These are phyloP conservation scores for Pteropus rufus DNA, from an alignment of 2,797 vertebrate genomes.

Conservation along the genomic window DNA sequence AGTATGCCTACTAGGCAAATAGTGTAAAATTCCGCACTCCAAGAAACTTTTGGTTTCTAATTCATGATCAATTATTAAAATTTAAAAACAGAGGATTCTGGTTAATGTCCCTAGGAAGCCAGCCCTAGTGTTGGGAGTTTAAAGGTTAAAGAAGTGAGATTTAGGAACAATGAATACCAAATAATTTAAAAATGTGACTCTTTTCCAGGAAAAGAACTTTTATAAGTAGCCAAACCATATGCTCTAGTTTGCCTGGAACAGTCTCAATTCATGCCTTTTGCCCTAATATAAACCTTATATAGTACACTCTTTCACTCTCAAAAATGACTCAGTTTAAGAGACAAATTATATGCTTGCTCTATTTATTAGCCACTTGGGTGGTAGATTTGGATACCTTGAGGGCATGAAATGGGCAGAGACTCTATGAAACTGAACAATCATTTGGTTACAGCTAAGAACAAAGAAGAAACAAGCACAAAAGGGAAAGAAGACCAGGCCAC, in stretches of 20 bases:
- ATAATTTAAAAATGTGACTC: background rate
- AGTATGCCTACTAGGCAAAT: background rate
- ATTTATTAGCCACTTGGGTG: background rate
- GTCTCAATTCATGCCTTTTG: background rate
- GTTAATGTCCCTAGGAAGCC: background rate
- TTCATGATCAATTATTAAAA: background rate
- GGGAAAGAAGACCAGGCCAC: background rate
- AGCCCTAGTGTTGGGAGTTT: background rate
- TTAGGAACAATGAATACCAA: background rate
- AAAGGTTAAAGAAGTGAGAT: background rate
- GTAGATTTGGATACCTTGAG: background rate
- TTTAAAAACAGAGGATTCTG: background rate
- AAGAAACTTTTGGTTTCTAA: background rate
- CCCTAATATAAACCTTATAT: background rate
- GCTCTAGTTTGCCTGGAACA: background rate
- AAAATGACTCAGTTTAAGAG: background rate
- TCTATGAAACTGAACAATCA: background rate
- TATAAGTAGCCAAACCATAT: background rate
- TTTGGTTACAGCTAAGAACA: background rate
- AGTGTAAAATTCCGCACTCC: background rate
- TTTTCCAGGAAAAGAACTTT: background rate
- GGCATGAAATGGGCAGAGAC: background rate
- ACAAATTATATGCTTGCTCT: background rate
- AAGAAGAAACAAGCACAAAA: background rate
- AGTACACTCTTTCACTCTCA: background rate